phyloP scores from a whole-genome alignment of 2,113 vertebrate genomes.

The Sebastes fasciatus region DNA sequence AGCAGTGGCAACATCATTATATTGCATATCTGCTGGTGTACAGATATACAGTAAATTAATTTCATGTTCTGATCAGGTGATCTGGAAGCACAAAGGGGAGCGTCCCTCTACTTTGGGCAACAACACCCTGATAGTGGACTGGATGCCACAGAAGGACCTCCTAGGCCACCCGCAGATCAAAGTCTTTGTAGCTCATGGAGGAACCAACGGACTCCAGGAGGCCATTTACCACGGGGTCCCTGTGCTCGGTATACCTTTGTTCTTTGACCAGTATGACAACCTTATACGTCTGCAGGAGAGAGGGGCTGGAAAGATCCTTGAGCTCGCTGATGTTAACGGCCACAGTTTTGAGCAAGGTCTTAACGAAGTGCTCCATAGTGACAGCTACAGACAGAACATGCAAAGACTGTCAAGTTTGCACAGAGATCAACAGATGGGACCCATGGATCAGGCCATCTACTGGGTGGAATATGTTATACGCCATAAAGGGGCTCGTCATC shows the following conservation, averaged over 20 bases:
- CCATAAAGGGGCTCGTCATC: slow-evolving; percentile 77
- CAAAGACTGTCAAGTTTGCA: slow-evolving; percentile 73
- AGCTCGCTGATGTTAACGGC: slow-evolving; percentile 55
- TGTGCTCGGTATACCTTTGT: slow-evolving; percentile 79
- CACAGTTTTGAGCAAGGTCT: slow-evolving; percentile 64
- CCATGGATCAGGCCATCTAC: slow-evolving; percentile 75
- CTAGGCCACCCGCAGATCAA: slow-evolving; percentile 80
- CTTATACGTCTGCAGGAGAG: slow-evolving; percentile 73
- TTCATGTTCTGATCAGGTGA: slow-evolving; percentile 65
- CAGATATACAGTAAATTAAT: not conserved
- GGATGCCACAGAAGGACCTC: slow-evolving; percentile 83
- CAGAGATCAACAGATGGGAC: slow-evolving; percentile 72
- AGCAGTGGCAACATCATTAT: not conserved
- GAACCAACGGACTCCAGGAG: slow-evolving; percentile 83
- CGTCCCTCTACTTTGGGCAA: slow-evolving; percentile 77
- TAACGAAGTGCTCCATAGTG: slow-evolving; percentile 50
- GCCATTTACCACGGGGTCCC: slow-evolving; percentile 80
- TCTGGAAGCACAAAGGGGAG: slow-evolving; percentile 78
- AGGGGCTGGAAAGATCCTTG: slow-evolving; percentile 74
- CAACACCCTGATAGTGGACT: slow-evolving; percentile 79
- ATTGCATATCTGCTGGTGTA: not conserved
- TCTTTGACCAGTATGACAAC: slow-evolving; percentile 83
- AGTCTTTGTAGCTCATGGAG: slow-evolving; percentile 80
- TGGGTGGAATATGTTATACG: slow-evolving; percentile 82
- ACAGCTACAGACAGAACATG: slow-evolving; percentile 77